These are phyloP conservation scores for Sarcophaga bullata DNA, from an alignment of 1,140 invertebrate genomes.

Conservation along the genomic window DNA sequence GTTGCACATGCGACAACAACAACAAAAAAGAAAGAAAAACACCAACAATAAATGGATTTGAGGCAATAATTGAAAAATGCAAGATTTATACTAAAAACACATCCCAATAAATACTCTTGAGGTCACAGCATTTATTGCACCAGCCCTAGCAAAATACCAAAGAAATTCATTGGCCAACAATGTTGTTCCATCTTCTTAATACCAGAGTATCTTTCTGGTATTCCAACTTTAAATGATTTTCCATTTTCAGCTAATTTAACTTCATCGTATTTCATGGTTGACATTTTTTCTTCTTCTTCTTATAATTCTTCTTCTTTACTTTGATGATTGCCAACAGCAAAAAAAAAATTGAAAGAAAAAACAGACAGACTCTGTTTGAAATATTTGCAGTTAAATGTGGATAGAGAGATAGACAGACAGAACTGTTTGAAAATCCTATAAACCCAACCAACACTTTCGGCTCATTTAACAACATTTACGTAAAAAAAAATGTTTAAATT, in stretches of 20 bases:
- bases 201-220: not conserved
- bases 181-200: not conserved
- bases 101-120: not conserved
- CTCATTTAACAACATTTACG: conserved; percentile 24
- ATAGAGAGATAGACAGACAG: not conserved
- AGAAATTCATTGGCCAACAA: conserved; percentile 10
- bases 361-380: not conserved
- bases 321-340: not conserved
- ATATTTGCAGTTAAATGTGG: not conserved
- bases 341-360: not conserved
- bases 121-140: conserved; percentile 6
- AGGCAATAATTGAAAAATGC: not conserved
- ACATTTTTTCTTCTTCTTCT: not conserved
- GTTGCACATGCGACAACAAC: not conserved
- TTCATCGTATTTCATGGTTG: conserved; percentile 38
- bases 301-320: not conserved
- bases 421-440: conserved; percentile 10
- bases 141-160: not conserved
- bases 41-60: not conserved
- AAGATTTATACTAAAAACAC: too few relatives aligned
- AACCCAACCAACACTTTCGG: conserved; percentile 28
- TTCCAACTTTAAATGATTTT: not conserved
- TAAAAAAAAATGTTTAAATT: conserved; percentile 28
- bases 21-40: not conserved
- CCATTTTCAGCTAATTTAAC: conserved; percentile 29